Evolutionary conservation across 2,113 vertebrate species (phyloP).

Genomic region (Panthera uncia): DNA sequence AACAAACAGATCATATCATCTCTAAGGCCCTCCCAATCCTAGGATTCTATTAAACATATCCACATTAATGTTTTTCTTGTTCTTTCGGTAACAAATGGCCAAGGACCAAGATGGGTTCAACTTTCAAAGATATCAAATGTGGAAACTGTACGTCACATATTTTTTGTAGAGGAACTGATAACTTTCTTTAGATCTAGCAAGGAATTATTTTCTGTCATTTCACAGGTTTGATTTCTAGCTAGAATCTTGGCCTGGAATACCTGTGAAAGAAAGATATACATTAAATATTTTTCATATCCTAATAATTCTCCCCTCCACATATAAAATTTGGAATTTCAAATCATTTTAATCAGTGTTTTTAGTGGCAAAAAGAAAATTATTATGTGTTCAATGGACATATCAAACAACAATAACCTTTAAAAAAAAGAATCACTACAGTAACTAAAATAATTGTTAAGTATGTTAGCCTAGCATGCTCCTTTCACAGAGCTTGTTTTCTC

Average conservation of each 20-base stretch:
- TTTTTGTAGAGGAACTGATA: not conserved
- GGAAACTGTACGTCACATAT: not conserved
- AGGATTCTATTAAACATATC: not conserved
- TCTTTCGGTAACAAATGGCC: slow-evolving; percentile 34
- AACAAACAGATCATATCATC: not conserved
- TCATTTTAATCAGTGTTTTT: slow-evolving; percentile 67
- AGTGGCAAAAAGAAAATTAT: slow-evolving; percentile 52
- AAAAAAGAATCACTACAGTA: not conserved
- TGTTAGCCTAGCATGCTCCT: not conserved
- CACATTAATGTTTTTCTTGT: not conserved
- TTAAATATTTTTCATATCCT: slow-evolving; percentile 71
- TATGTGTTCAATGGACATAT: slow-evolving; percentile 49
- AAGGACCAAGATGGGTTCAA: not conserved
- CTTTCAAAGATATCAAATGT: not conserved
- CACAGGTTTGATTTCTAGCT: slow-evolving; percentile 34
- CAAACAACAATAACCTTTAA: slow-evolving; percentile 35
- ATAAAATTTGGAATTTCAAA: slow-evolving; percentile 64
- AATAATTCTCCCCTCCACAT: slow-evolving; percentile 66
- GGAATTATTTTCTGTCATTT: not conserved
- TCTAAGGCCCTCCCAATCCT: not conserved
- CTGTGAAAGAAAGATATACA: slow-evolving; percentile 71
- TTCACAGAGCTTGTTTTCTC: not conserved
- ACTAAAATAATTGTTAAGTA: not conserved
- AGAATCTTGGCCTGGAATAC: slow-evolving; percentile 55
- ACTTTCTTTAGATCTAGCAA: not conserved